Percentiles rank a stretch among this genome's conserved stretches.
phyloP scores from a whole-genome alignment of 2,888 invertebrate species.

The Plebejus anna region DNA sequence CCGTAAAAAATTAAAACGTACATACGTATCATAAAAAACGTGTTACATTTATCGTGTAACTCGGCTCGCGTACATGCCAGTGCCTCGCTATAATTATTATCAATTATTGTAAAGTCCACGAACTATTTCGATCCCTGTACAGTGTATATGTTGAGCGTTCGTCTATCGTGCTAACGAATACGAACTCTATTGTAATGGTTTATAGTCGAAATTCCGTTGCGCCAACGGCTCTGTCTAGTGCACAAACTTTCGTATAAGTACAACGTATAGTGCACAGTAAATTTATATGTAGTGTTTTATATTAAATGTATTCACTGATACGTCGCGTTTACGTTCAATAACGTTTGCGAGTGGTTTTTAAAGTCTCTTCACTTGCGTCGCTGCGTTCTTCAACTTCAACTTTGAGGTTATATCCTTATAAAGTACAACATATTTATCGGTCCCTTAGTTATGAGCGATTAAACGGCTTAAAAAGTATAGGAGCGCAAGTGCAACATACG shows the following conservation, averaged over 20 bases:
- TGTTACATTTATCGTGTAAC: background rate
- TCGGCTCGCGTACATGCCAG: background rate
- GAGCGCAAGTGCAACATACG: no score
- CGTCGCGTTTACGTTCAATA: constrained; percentile 18
- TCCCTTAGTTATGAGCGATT: background rate
- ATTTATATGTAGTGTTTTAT: constrained; percentile 28
- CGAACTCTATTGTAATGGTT: constrained; percentile 31
- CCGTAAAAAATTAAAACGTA: background rate
- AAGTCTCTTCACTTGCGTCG: background rate
- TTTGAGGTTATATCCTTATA: background rate
- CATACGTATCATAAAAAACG: background rate
- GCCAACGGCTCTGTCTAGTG: constrained; percentile 24
- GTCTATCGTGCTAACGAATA: constrained; percentile 44
- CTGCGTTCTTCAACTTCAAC: background rate
- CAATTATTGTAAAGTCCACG: constrained; percentile 7
- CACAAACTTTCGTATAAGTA: constrained; percentile 28
- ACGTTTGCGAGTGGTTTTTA: background rate
- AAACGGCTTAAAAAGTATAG: background rate
- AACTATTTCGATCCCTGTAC: constrained; percentile 48
- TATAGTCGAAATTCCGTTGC: constrained; percentile 32
- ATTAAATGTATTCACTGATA: constrained; percentile 28
- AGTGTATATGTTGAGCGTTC: constrained; percentile 57
- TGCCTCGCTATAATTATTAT: background rate
- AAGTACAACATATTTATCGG: background rate
- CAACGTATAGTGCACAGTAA: constrained; percentile 24